Base-by-base conservation (phyloP, 2,888 invertebrate species). In the Philopedon plagiatum region DNA sequence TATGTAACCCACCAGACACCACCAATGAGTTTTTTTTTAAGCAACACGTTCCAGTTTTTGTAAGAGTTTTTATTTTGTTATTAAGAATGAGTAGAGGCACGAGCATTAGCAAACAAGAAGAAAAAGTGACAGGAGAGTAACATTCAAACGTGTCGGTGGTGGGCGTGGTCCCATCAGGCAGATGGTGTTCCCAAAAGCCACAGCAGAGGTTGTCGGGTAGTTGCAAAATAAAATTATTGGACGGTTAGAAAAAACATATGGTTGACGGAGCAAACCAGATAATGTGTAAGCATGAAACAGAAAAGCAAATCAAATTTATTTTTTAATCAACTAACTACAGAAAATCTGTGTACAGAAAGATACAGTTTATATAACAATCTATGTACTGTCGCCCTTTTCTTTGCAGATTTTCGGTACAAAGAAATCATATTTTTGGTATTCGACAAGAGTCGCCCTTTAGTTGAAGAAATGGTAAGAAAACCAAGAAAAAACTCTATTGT, bases 1-100 rank as follows among this genome's bases (percentile, higher is more conserved):
- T 80, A 81, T 80, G 34, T 82, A 83, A 83, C 84, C 85, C 85
- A 85, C 85, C 85, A 84, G 81, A 83, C 84, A 85, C 84, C 84
- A 79, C 67, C 56, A 70, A 57, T 78, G 79, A 78, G 77, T 76
- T 76, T 78, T 77, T 80, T 76, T 73, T 65, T 62, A 72, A 71
- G 70, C 76, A 71, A 71, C 75, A 75, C 75, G 77, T 77, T 71
- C 65, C 46, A n/a, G 68, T 71, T 69, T 71, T 62, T 39, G 64
- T 34, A 68, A 57, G 34, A 63, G 57, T 73, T 74, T 76, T 71
- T 73, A 67, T 76, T 51, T 64, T 68, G 49, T 63, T 63, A 62
- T 68, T 18, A 23, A 29, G 32, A n/a, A 49, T n/a, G 32, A 44
- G 26, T 7, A 39, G 11, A 65, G 44, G 13, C 15, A 62, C 26